A percentile compares a stretch with the other conserved stretches of the same genome.
Conservation (phyloP, 1,140 invertebrate species). For the Melanaphis sacchari region DNA sequence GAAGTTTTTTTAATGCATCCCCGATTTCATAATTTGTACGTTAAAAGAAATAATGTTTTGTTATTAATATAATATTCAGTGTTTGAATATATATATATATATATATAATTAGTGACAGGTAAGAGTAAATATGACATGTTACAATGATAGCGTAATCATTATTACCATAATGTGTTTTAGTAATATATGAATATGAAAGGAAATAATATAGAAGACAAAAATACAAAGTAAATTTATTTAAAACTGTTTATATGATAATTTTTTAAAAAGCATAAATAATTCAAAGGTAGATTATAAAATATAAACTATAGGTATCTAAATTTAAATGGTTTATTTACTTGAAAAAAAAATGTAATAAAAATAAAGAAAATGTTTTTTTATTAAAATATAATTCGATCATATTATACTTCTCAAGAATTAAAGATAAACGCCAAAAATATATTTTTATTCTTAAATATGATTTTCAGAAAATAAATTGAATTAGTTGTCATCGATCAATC, state of each 20-base stretch:
- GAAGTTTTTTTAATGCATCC: neutral
- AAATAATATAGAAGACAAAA: neutral
- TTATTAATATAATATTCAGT: neutral
- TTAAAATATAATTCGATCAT: neutral
- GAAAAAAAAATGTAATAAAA: neutral
- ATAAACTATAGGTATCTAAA: neutral
- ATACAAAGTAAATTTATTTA: neutral
- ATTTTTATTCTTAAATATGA: neutral
- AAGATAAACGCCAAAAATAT: neutral
- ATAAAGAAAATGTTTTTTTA: neutral
- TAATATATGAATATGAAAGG: neutral
- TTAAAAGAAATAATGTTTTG: neutral
- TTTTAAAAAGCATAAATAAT: constrained; percentile 4
- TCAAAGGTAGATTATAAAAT: neutral
- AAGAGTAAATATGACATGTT: neutral
- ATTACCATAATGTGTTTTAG: neutral
- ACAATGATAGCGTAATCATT: neutral
- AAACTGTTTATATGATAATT: neutral
- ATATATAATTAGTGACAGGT: neutral
- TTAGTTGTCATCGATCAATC: neutral
- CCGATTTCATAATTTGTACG: neutral
- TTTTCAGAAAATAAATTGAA: neutral
- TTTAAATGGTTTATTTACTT: neutral
- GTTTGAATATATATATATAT: neutral
- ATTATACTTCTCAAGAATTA: neutral